Conservation (phyloP, 2,113 vertebrate species). For the Pseudopodoces humilis region DNA sequence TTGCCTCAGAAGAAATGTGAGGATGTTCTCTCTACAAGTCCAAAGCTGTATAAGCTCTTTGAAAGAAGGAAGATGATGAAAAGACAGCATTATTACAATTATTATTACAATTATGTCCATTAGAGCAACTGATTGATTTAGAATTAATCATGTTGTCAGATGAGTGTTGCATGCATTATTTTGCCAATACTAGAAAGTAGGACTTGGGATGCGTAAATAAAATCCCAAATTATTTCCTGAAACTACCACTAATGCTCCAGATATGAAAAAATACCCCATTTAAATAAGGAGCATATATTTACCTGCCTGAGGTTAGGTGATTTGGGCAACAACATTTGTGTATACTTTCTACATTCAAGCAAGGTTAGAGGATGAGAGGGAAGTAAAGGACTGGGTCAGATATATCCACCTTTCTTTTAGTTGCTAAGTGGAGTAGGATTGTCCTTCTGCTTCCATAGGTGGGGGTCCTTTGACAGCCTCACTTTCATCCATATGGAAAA, state of each 20-base stretch:
- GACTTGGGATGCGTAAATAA: background rate
- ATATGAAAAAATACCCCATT: background rate
- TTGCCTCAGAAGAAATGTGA: background rate
- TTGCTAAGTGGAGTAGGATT: background rate
- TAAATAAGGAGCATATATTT: background rate
- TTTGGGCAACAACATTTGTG: background rate
- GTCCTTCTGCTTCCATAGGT: background rate
- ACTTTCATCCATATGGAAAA: background rate
- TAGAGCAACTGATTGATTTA: background rate
- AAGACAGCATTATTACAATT: background rate
- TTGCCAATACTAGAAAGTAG: background rate
- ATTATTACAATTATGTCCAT: background rate
- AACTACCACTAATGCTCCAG: background rate
- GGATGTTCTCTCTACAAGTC: background rate
- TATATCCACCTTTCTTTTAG: background rate
- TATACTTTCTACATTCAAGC: background rate
- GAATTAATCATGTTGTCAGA: background rate
- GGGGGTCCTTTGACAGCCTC: background rate
- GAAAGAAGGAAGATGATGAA: background rate
- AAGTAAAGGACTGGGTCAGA: background rate
- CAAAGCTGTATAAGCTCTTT: background rate
- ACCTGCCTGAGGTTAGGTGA: background rate
- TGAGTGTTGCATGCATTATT: background rate
- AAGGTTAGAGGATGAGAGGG: background rate
- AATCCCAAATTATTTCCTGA: background rate